phyloP scores from a whole-genome alignment of 2,113 vertebrate species.

The Etia nguti region DNA sequence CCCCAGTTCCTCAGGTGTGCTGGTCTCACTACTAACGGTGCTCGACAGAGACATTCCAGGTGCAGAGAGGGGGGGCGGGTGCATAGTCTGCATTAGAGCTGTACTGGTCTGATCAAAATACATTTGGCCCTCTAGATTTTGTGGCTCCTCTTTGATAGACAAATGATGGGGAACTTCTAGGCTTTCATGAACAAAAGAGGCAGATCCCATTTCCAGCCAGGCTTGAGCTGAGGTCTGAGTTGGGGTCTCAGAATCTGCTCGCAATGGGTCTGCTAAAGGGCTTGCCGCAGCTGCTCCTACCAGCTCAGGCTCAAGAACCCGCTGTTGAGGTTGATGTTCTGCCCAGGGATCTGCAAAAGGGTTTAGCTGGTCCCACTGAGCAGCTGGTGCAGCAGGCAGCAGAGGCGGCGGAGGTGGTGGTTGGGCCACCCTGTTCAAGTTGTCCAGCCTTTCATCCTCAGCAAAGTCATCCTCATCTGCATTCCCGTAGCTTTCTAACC shows the following conservation, averaged over 20 bases:
- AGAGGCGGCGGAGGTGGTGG: constrained; percentile 25
- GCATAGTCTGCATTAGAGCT: not conserved
- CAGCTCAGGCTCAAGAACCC: not conserved
- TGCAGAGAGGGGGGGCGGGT: not conserved
- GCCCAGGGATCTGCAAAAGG: constrained; percentile 59
- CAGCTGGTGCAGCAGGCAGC: constrained; percentile 45
- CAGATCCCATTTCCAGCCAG: constrained; percentile 37
- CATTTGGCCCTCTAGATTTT: not conserved
- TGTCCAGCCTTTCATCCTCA: constrained; percentile 72
- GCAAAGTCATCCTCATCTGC: constrained; percentile 75
- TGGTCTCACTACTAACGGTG: constrained; percentile 74
- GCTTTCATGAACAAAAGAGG: not conserved
- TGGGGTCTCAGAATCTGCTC: constrained; percentile 43
- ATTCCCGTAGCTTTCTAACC: constrained; percentile 76
- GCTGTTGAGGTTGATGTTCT: constrained; percentile 57
- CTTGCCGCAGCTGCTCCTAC: constrained; percentile 20
- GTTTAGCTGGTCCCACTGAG: constrained; percentile 65
- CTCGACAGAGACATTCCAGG: constrained; percentile 65
- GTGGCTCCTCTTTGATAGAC: not conserved
- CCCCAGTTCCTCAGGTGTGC: constrained; percentile 74
- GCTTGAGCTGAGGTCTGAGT: constrained; percentile 40
- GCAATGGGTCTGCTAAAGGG: constrained; percentile 38
- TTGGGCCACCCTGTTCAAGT: constrained; percentile 66
- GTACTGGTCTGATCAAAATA: not conserved
- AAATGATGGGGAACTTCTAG: not conserved